Base-by-base conservation (phyloP, 1,140 invertebrate species). In the Diorhabda elongata region DNA sequence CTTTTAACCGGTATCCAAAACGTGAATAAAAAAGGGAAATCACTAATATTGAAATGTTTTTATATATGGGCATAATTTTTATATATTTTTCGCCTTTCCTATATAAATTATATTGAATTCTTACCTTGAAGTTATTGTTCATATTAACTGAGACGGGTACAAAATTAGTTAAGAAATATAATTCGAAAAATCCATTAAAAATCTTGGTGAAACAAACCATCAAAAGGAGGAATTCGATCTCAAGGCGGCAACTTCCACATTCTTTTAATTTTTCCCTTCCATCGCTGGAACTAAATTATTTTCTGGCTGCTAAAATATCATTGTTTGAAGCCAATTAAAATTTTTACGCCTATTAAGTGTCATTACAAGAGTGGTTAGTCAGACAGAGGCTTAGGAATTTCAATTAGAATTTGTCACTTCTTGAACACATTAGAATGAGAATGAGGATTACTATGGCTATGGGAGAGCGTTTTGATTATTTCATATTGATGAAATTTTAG, bases 371-470 rank as follows among this genome's bases (percentile, higher is more conserved):
- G 66, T 66, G 70, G 70, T 73, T 72, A 73, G 65, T 66, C 47
- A 71, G 69, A 69, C 72, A 71, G 75, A 73, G 69, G 69, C 75
- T 78, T 71, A 73, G 77, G 77, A 79, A 79, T 78, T 79, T 74
- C 76, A 78, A 79, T 79, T 79, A 78, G 75, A 75, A 79, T 78
- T 79, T 76, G 78, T 78, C 77, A 79, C 76, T 77, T 75, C 75
- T 76, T 75, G 71, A 72, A 75, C 66, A 69, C 73, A 74, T 76
- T 73, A 76, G 74, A 76, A 69, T 71, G 71, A 75, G 68, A 67
- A 73, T 67, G 71, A 74, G 71, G 65, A 64, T 52, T 9, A 52
- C 45, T 6, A 6, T 52, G 45, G 45, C 59, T 64, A 64, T 68
- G 70, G 71, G 74, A 75, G 67, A 70, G 66, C 69, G 68, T 64